A percentile compares a stretch with the other conserved stretches of the same genome.
phyloP scores from a whole-genome alignment of 1,140 invertebrate genomes.

The Drosophila carrolli region DNA sequence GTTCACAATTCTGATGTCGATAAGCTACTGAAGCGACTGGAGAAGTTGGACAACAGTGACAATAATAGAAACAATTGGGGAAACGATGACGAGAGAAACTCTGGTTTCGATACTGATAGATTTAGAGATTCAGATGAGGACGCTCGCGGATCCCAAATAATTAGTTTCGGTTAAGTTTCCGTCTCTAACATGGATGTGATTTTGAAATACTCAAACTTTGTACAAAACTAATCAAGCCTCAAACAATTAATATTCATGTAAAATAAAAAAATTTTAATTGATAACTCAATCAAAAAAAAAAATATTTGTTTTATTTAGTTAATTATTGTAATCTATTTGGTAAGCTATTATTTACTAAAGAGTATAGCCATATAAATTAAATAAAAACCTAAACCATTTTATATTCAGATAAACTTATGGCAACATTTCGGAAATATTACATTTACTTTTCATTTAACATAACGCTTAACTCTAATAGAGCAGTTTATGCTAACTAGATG shows the following conservation, averaged over 20 bases:
- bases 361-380: too few species aligned
- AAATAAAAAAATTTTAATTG: too few species aligned
- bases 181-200: too few species aligned
- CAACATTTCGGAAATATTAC: conserved; percentile 15
- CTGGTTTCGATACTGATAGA: conserved; percentile 15
- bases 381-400: conserved; percentile 15
- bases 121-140: background rate
- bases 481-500: conserved; percentile 32
- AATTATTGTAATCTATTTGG: too few species aligned
- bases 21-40: conserved; percentile 11
- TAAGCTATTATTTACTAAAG: too few species aligned
- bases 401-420: background rate
- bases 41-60: conserved; percentile 11
- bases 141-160: conserved; percentile 6
- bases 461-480: conserved; percentile 4
- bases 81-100: background rate
- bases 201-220: too few species aligned
- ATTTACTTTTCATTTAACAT: conserved; percentile 20
- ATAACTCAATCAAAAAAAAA: background rate
- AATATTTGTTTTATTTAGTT: background rate
- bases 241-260: too few species aligned
- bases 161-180: background rate
- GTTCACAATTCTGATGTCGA: conserved; percentile 19
- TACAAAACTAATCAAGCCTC: too few species aligned
- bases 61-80: conserved; percentile 15